Conservation (phyloP, 2,797 vertebrate species). For the Eulemur mongoz region DNA sequence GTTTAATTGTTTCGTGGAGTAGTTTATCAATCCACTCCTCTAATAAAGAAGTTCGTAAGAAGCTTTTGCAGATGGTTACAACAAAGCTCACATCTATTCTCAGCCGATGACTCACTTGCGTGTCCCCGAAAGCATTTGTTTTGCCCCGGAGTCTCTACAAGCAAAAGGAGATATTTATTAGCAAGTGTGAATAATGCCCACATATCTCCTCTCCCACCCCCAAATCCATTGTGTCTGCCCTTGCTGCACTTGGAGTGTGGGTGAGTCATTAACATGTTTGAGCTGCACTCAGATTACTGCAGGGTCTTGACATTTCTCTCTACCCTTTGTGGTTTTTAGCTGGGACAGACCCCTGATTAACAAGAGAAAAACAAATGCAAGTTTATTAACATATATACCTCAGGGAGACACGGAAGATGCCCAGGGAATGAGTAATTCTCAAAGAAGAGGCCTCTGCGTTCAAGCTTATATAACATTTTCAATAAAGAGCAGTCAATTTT, state of each 20-base stretch:
- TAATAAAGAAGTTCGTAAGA: not conserved
- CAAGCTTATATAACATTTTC: not conserved
- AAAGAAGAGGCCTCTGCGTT: not conserved
- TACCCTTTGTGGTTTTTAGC: not conserved
- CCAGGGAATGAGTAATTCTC: not conserved
- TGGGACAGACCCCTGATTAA: not conserved
- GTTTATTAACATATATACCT: not conserved
- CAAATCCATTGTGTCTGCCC: not conserved
- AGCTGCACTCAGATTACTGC: not conserved
- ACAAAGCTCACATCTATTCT: not conserved
- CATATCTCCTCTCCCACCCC: not conserved
- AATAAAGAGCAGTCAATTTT: not conserved
- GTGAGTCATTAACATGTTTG: not conserved
- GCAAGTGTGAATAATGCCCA: not conserved
- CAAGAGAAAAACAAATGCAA: not conserved
- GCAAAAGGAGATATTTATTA: not conserved
- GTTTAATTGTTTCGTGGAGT: not conserved
- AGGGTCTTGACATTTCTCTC: not conserved
- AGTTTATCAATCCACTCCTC: not conserved
- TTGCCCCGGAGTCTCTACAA: not conserved
- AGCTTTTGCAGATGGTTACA: slow-evolving; percentile 9
- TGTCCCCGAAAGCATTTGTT: not conserved
- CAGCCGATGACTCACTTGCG: not conserved
- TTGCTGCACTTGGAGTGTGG: not conserved
- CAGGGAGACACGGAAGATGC: not conserved